Base-by-base conservation (phyloP, 1,140 invertebrate species). In the Meloidogyne chitwoodi region DNA sequence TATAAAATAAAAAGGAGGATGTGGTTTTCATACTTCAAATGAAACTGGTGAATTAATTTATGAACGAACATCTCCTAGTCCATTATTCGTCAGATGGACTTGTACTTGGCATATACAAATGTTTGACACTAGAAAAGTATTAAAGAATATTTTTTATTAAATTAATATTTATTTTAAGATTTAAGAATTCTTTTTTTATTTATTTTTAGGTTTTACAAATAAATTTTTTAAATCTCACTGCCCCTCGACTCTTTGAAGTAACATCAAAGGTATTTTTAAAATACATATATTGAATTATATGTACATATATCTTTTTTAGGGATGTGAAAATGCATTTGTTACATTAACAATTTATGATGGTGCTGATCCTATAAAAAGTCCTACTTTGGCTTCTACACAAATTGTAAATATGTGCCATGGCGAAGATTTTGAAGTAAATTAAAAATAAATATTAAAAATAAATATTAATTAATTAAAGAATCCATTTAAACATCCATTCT, bases 91-190 rank as follows among this genome's bases (percentile, higher is more conserved):
- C 14, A 63, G n/a, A 67, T 80, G 65, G 67, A 61, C 29, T 6
- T 80, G 79, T 69, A 74, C 76, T 24, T 81, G 79, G 79, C 22
- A 79, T 44, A 82, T 80, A 34, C 27, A 80, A 4, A 22, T 80
- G n/a, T 67, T 79, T 12, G 79, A 80, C 68, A 83, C 79, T 14
- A 29, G 79, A 64, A 83, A 83, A 63, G 79, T 78, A 68, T 29
- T 26, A 34, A 66, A 70, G 19, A 38, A 14, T 44, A 14, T 44
- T 2, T 14, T 12, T 12, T 44, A 48, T 48, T 48, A 16, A 19
- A 48, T 16, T 19, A 48, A 48, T 48, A 48, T 10, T 38, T 10
- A 38, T 38, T 38, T 38, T 38, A 10, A 38, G 12, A 38, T 38
- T 10, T 38, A 38, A 6, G 34, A 38, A 10, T 5, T 4, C n/a